Evolutionary conservation across 1,140 invertebrate species (phyloP).

Genomic region (Aphelenchoides fujianensis): DNA sequence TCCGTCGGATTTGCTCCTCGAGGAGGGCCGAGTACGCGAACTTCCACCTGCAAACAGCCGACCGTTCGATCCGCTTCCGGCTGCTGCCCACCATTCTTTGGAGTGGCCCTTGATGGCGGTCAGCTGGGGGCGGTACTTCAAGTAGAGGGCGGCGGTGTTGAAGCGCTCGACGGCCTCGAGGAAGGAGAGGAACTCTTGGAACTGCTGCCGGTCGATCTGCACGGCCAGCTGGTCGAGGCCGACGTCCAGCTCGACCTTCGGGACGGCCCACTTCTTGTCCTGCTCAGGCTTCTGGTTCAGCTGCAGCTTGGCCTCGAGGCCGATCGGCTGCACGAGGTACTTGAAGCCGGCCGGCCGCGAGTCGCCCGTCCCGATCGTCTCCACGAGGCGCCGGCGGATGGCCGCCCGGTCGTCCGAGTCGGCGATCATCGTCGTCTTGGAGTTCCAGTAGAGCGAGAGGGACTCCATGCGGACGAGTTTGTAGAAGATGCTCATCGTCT

Average conservation of each 20-base stretch:
- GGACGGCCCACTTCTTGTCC: slow-evolving; percentile 79
- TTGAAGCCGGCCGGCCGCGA: slow-evolving; percentile 66
- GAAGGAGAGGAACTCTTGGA: slow-evolving; percentile 80
- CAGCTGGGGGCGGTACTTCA: too few relatives aligned
- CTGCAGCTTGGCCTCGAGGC: slow-evolving; percentile 66
- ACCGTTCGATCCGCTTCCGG: too few relatives aligned
- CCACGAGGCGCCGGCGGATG: slow-evolving; percentile 65
- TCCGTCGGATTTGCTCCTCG: too few relatives aligned
- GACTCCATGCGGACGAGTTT: slow-evolving; percentile 73
- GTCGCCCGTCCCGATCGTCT: slow-evolving; percentile 71
- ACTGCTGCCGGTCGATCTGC: slow-evolving; percentile 69
- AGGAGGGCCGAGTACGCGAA: too few relatives aligned
- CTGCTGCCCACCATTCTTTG: too few relatives aligned
- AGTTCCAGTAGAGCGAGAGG: slow-evolving; percentile 85
- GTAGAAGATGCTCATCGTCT: slow-evolving; percentile 65
- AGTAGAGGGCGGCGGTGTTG: too few relatives aligned
- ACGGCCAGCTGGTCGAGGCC: slow-evolving; percentile 82
- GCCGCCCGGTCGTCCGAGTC: slow-evolving; percentile 41
- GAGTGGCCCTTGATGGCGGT: too few relatives aligned
- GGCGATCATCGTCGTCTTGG: slow-evolving; percentile 66
- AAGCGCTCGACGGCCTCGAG: too few relatives aligned
- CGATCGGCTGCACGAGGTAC: slow-evolving; percentile 65
- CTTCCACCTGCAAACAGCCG: too few relatives aligned
- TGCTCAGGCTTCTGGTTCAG: slow-evolving; percentile 88
- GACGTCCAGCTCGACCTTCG: slow-evolving; percentile 80